Percentiles rank a stretch among this genome's conserved stretches.
These are phyloP conservation scores for Phengaris arion DNA, from an alignment of 2,888 invertebrate genomes.

Conservation along the genomic window DNA sequence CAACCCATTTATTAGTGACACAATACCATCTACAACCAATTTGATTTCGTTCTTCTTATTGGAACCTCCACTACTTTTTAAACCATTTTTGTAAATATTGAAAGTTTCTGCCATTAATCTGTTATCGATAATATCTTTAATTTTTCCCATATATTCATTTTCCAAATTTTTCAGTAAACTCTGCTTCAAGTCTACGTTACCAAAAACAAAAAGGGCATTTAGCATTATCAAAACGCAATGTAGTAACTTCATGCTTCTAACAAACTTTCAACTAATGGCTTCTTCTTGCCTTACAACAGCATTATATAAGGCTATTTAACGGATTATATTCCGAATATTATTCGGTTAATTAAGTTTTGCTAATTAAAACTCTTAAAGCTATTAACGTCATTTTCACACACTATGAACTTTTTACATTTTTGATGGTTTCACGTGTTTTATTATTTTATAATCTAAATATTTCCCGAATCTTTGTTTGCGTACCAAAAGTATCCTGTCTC, in stretches of 20 bases:
- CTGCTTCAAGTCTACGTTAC: background rate
- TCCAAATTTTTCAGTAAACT: background rate
- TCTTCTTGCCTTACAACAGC: background rate
- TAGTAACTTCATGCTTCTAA: background rate
- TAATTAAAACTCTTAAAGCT: background rate
- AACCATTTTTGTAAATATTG: background rate
- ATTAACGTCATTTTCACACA: background rate
- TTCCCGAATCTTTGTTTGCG: no score
- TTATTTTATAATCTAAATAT: no score
- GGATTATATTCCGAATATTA: no score
- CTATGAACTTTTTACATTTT: no score
- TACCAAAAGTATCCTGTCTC: no score
- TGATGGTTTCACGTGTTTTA: no score
- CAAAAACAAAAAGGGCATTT: background rate
- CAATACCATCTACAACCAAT: background rate
- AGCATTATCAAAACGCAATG: background rate
- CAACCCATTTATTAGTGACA: background rate
- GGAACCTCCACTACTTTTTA: background rate
- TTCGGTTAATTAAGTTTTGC: no score
- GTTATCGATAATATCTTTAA: no score
- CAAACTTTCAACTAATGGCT: background rate
- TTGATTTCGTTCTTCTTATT: no score
- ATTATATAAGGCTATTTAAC: no score
- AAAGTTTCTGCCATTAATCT: background rate
- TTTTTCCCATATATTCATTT: no score